Evolutionary conservation across 1,140 invertebrate genomes (phyloP).

Genomic region (Drosophila parabipectinata): DNA sequence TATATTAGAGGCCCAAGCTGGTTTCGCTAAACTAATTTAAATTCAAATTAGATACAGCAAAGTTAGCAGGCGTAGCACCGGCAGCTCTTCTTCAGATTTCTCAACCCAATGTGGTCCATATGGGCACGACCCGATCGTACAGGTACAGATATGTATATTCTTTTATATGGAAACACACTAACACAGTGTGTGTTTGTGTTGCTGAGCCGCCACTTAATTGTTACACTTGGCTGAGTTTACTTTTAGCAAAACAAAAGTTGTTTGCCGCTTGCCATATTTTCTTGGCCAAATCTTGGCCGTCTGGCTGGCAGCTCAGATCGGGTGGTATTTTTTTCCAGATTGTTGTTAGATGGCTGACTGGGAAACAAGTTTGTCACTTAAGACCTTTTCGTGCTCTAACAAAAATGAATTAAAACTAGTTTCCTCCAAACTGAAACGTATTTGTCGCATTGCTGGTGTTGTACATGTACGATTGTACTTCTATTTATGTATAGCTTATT

Average conservation of each 20-base stretch:
- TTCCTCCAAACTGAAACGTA: slow-evolving; percentile 33
- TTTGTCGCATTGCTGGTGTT: slow-evolving; percentile 44
- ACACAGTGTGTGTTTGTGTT: slow-evolving; percentile 36
- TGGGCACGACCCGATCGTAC: slow-evolving; percentile 57
- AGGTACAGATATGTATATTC: slow-evolving; percentile 26
- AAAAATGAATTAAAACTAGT: slow-evolving; percentile 75
- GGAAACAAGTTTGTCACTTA: slow-evolving; percentile 76
- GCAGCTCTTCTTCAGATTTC: slow-evolving; percentile 75
- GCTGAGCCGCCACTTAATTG: slow-evolving; percentile 76
- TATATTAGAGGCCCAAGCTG: slow-evolving; percentile 36
- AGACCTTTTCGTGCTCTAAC: slow-evolving; percentile 76
- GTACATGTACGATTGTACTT: slow-evolving; percentile 39
- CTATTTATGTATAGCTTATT: slow-evolving; percentile 46
- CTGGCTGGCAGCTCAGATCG: slow-evolving; percentile 16
- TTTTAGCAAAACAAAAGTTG: slow-evolving; percentile 79
- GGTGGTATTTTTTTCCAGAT: slow-evolving; percentile 27
- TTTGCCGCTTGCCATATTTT: slow-evolving; percentile 73
- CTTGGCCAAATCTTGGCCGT: slow-evolving; percentile 38
- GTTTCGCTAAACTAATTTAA: slow-evolving; percentile 73
- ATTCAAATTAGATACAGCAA: slow-evolving; percentile 79
- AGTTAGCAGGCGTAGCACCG: slow-evolving; percentile 71
- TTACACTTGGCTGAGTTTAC: slow-evolving; percentile 82
- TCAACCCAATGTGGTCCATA: slow-evolving; percentile 67
- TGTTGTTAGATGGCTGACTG: slow-evolving; percentile 51
- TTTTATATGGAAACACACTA: slow-evolving; percentile 4